These are phyloP conservation scores for Leptinotarsa tumamoca DNA, from an alignment of 2,888 invertebrate species.

Conservation along the genomic window DNA sequence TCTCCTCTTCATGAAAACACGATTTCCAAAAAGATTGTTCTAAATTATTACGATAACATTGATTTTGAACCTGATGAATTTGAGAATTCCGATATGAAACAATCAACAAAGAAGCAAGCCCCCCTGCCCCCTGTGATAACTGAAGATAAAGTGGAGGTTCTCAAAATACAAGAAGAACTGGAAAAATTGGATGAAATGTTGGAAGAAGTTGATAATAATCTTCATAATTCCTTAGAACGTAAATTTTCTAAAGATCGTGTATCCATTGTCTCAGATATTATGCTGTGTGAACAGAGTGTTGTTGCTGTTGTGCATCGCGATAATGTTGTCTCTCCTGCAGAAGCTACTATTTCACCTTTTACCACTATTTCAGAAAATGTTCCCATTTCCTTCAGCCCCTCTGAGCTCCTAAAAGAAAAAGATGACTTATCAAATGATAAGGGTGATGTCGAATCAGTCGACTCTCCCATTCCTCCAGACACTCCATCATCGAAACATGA, in stretches of 20 bases:
- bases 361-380: not conserved
- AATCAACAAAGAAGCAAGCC: slow-evolving; percentile 41
- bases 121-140: slow-evolving; percentile 41
- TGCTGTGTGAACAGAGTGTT: slow-evolving; percentile 67
- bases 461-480: slow-evolving; percentile 32
- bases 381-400: not conserved
- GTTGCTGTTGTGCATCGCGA: slow-evolving; percentile 72
- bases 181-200: slow-evolving; percentile 51
- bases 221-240: slow-evolving; percentile 44
- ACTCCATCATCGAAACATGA: slow-evolving; percentile 6
- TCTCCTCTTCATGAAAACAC: slow-evolving; percentile 31
- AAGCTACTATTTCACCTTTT: slow-evolving; percentile 35
- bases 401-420: not conserved
- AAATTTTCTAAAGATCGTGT: slow-evolving; percentile 55
- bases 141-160: slow-evolving; percentile 40
- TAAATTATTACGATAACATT: slow-evolving; percentile 29
- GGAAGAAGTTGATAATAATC: slow-evolving; percentile 46
- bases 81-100: not conserved
- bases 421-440: not conserved
- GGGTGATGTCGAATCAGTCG: not conserved
- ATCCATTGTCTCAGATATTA: slow-evolving; percentile 51
- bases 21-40: slow-evolving; percentile 31
- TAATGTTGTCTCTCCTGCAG: slow-evolving; percentile 60
- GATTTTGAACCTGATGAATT: slow-evolving; percentile 33
- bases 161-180: slow-evolving; percentile 47